Percentiles rank a stretch among this genome's conserved stretches.
Conservation (phyloP, 2,888 invertebrate species). For the Sclerodermus sp. region DNA sequence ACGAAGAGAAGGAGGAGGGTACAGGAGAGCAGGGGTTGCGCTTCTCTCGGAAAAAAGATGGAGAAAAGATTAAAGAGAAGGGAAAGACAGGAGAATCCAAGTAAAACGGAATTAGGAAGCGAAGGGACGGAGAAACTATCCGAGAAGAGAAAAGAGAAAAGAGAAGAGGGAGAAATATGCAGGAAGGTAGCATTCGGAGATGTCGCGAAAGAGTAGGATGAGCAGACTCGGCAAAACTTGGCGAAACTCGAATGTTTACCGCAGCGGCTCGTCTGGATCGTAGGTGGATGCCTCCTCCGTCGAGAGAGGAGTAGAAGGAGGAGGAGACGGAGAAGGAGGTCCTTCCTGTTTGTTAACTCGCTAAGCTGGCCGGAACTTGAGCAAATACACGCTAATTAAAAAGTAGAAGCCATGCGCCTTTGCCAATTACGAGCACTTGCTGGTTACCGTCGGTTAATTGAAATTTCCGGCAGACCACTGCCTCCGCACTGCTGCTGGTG, state of each 20-base stretch:
- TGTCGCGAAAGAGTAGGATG: no score
- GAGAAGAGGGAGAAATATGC: slow-evolving; percentile 4
- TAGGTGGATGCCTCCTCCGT: slow-evolving; percentile 18
- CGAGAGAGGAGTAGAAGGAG: no score
- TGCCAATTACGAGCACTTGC: no score
- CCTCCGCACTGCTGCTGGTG: no score
- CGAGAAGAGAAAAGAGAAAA: background rate
- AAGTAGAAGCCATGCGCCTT: slow-evolving; percentile 16
- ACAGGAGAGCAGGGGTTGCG: slow-evolving; percentile 6
- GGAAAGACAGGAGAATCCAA: slow-evolving; percentile 12
- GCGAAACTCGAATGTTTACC: slow-evolving; percentile 42
- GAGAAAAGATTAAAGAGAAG: slow-evolving; percentile 13
- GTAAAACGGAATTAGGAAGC: no score
- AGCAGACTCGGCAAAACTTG: slow-evolving; percentile 27
- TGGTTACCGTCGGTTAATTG: no score
- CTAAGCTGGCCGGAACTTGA: slow-evolving; percentile 28
- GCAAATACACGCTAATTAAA: slow-evolving; percentile 39
- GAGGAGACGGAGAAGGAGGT: no score
- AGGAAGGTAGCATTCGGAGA: slow-evolving; percentile 8
- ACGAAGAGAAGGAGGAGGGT: slow-evolving; percentile 11
- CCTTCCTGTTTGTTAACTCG: slow-evolving; percentile 26
- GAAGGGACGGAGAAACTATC: no score
- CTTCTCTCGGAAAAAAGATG: no score
- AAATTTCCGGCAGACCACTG: no score
- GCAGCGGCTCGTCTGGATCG: slow-evolving; percentile 29